phyloP scores from a whole-genome alignment of 2,113 vertebrate species.

The Otolemur garnettii region DNA sequence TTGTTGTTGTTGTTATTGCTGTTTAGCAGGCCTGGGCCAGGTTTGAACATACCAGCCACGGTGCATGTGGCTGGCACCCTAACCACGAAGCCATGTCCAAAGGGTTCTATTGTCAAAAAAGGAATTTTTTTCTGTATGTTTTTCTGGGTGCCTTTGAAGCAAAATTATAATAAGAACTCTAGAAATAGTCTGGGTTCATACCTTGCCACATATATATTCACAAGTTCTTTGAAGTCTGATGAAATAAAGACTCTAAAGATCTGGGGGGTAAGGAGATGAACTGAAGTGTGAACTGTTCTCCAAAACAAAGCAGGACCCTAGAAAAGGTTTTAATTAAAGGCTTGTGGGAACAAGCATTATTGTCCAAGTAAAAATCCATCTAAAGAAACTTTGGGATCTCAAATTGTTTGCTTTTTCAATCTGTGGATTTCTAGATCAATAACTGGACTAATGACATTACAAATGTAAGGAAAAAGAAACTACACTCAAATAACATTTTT shows the following conservation, averaged over 20 bases:
- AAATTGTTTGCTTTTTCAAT: constrained; percentile 8
- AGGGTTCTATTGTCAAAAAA: constrained; percentile 19
- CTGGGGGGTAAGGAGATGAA: not conserved
- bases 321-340: constrained; percentile 24
- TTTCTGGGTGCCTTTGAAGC: not conserved
- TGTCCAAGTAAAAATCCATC: constrained; percentile 40
- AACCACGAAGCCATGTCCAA: not conserved
- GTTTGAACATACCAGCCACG: too few species aligned
- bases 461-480: not conserved
- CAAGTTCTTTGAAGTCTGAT: not conserved
- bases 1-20: too few species aligned
- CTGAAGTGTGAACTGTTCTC: not conserved
- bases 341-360: not conserved
- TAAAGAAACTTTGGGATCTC: not conserved
- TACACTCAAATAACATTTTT: not conserved
- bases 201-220: not conserved
- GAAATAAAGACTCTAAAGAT: not conserved
- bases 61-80: too few species aligned
- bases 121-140: not conserved
- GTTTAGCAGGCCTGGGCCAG: too few species aligned
- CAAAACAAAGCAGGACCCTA: not conserved
- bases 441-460: not conserved
- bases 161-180: not conserved
- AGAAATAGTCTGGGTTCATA: constrained; percentile 6
- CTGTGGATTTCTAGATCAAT: not conserved